Evolutionary conservation across 2,113 vertebrate species (phyloP), one percentile per base, ranked within the genome.

Genomic region (Nothobranchius kuhntae): DNA sequence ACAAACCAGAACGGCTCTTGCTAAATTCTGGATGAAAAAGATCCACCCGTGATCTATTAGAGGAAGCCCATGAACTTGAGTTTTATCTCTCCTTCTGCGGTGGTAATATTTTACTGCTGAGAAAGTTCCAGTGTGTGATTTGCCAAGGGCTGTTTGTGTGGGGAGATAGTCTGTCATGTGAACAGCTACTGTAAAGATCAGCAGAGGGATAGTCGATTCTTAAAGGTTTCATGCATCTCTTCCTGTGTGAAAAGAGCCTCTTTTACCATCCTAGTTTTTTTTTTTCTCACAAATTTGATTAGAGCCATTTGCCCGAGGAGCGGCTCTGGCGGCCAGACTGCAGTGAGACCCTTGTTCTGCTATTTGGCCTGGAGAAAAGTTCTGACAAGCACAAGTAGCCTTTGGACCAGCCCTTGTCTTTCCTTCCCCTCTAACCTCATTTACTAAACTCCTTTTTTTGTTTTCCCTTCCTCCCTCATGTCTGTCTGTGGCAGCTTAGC

Each of bases 221-320:
- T 61, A 82, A 87, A 86, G 57, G 57, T 75, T 79, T 87, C 80
- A 77, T 86, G 77, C 87, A 80, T 85, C 69, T 30, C 4, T 74
- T 67, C 67, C 52, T 5, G 59, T 0, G 62, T 91, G 82, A 90
- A 88, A 87, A 79, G 74, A 79, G 58, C 53, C 75, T 84, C 73
- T 87, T 77, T 85, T 79, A 80, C 61, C 64, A 46, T 62, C 2
- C 6, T 40, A n/a, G 76, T 67, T 75, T 69, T 78, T 83, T 78
- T 83, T 77, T 57, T 55, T 90, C 85, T 83, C 81, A 89, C 86
- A 87, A 85, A 92, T 92, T 89, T 72, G 87, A 93, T 92, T 92
- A 90, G 65, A 76, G 79, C 44, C 14, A 53, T 86, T 89, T 73
- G 86, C 81, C 84, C 60, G 78, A 71, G 84, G 86, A 91, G 58